Evolutionary conservation across 2,888 invertebrate species (phyloP), one percentile per base, ranked within the genome.

Genomic region (Ichneumoninae sp.): DNA sequence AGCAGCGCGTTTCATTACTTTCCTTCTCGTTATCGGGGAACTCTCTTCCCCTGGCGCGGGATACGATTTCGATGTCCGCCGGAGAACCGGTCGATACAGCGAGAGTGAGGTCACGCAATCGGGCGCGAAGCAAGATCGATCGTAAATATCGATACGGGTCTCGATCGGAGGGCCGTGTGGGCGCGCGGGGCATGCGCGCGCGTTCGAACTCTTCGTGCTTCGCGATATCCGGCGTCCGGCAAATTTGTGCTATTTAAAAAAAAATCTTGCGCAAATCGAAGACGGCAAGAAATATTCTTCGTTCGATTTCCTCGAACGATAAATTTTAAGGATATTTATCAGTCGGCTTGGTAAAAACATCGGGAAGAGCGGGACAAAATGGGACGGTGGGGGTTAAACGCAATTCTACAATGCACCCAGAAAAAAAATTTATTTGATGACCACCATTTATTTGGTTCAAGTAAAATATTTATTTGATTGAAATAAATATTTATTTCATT

Each of bases 131-230:
- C 40, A 47, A 26, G 77, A 78, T 74, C 72, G 72, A 78, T 74
- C 72, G 78, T 74, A 78, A 82, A 82, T 82, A 69, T 78, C 69
- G 82, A 74, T 69, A 74, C 68, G 66, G 13, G 60, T 26, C 50
- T 69, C 47, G 54, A n/a, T 19, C 40, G 54, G 6, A 47, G 69
- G 50, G 71, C 22, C 40, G 69, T 33, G 82, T 78, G 69, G 82
- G 82, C 72, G 72, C 72, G 78, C 62, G 78, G 44, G 16, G n/a
- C 44, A 40, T 47, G 70, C 8, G 5, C 76, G 26, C 50, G 62
- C 60, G 68, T 60, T 36, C 5, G n/a, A 57, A 69, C 8, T 50
- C 78, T 66, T 36, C 13, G 69, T 54, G 57, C 5, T 0, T 4
- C 19, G n/a, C n/a, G 22, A 54, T 36, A 57, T 72, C 36, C 26